Conservation (phyloP, 2,797 vertebrate species). For the Rhynchonycteris naso region DNA sequence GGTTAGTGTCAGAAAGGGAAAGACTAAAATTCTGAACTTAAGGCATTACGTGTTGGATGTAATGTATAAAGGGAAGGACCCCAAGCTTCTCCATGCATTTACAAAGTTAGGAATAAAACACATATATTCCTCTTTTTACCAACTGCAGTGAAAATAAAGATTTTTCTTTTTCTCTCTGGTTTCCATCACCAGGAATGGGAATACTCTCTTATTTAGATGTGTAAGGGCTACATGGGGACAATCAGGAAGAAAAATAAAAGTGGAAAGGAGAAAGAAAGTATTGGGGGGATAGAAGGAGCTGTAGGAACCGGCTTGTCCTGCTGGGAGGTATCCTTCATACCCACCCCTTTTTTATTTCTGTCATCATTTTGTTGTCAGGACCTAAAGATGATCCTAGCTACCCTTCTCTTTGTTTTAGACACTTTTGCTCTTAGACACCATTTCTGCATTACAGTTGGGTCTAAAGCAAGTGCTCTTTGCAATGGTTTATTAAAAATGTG, state of each 20-base stretch:
- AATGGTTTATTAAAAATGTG: conserved; percentile 10
- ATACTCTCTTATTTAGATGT: not conserved
- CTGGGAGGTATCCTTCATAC: not conserved
- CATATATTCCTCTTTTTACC: not conserved
- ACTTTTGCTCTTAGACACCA: not conserved
- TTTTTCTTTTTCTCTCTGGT: not conserved
- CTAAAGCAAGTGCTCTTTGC: not conserved
- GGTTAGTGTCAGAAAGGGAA: not conserved
- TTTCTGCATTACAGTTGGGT: not conserved
- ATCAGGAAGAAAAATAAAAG: not conserved
- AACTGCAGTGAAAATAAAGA: not conserved
- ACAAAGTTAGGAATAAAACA: not conserved
- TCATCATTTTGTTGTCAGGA: not conserved
- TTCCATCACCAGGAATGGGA: not conserved
- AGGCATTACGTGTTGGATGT: not conserved
- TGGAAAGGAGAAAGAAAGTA: not conserved
- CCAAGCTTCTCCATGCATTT: not conserved
- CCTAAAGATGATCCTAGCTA: not conserved
- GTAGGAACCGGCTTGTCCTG: not conserved
- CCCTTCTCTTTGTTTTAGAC: not conserved
- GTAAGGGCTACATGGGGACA: not conserved
- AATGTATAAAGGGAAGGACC: not conserved
- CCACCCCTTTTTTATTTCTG: not conserved
- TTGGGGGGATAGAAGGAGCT: not conserved
- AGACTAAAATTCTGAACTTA: conserved; percentile 22